Base-by-base conservation (phyloP, 2,888 invertebrate genomes). In the Drosophila kambysellisi region DNA sequence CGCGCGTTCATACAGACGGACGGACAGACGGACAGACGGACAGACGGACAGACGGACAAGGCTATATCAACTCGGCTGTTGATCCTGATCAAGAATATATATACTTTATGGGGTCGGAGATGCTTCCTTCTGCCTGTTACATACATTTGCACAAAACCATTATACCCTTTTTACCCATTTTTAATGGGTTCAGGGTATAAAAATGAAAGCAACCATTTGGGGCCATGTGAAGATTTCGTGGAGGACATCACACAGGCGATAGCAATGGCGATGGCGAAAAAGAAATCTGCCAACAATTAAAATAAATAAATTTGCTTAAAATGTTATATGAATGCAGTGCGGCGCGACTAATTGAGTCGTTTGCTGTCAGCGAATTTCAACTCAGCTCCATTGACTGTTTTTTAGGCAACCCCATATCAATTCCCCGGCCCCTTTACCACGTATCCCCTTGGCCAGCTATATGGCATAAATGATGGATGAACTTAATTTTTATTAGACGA, bases 401-500 rank as follows among this genome's bases (percentile, higher is more conserved):
- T 30, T 30, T 12, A 7, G 17, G n/a, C 29, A 39, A 33, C 8
- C 39, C 30, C 11, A 53, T 15, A 39, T 12, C 17, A 37, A 1
- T 37, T 4, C 29, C 4, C 0, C 32, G 9, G 11, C 3, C 17
- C n/a, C 15, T 2, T 37, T 9, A 15, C n/a, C 25, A 3, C 7
- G 29, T 4, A 20, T n/a, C 56, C 35, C 25, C 20, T 33, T 43
- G n/a, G 37, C 20, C 58, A 46, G 43, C 62, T 58, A 35, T 54
- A 52, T 62, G 73, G 64, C 43, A 74, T 82, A 61, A 84, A 84
- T 89, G 88, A 89, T 89, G 89, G 81, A 88, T 89, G 85, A 88
- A 89, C 73, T 88, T 78, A 70, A 89, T 88, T 89, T 88, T 85
- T 83, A 85, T 88, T 75, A 68, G 66, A 70, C 85, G 84, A 84